Percentiles rank a stretch among this genome's conserved stretches.
Conservation (phyloP, 2,797 vertebrate genomes). For the Synanceia verrucosa region DNA sequence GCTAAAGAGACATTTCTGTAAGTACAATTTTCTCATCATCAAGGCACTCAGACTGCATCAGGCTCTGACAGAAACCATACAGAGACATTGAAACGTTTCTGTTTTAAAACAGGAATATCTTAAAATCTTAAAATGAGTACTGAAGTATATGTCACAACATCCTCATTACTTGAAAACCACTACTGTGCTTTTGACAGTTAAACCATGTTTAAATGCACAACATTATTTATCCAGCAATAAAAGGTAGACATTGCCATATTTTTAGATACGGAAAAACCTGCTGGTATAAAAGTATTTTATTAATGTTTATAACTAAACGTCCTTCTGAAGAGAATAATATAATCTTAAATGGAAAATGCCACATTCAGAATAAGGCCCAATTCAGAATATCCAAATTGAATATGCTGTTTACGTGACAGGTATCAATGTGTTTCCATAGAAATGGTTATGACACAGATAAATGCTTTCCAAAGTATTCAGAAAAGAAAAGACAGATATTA, state of each 20-base stretch:
- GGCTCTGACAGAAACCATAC: neutral
- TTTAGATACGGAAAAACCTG: neutral
- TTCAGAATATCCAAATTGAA: neutral
- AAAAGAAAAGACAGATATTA: neutral
- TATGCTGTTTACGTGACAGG: neutral
- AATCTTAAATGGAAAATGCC: neutral
- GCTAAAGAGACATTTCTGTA: neutral
- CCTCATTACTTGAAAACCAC: neutral
- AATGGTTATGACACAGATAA: neutral
- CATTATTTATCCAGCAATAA: neutral
- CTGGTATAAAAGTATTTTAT: neutral
- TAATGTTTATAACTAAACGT: neutral
- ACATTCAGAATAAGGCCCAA: neutral
- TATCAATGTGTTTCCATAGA: neutral
- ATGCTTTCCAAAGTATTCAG: neutral
- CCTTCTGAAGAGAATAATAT: neutral
- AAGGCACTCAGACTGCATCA: neutral
- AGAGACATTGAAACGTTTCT: neutral
- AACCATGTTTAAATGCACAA: neutral
- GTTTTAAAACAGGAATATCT: neutral
- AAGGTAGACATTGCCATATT: neutral
- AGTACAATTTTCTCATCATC: neutral
- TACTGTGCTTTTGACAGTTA: neutral
- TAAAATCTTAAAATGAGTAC: neutral
- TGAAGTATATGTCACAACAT: neutral